Evolutionary conservation across 2,797 vertebrate genomes (phyloP).

Genomic region (Silurus aristotelis): DNA sequence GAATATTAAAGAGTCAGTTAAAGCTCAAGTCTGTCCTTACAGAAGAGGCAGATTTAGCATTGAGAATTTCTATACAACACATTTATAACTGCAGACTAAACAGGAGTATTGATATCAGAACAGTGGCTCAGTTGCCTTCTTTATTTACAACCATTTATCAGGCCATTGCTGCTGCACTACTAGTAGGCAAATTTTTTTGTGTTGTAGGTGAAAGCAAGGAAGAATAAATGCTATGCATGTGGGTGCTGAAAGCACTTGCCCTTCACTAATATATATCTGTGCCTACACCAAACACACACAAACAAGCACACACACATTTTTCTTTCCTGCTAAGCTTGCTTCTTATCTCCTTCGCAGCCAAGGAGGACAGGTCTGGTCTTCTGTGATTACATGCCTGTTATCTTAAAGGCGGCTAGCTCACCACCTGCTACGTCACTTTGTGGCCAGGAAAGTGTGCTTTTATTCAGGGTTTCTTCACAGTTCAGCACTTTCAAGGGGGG

Average conservation of each 20-base stretch:
- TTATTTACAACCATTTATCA: slow-evolving; percentile 25
- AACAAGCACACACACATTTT: neutral
- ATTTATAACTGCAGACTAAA: slow-evolving; percentile 28
- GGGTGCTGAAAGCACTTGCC: slow-evolving; percentile 40
- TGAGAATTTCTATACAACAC: slow-evolving; percentile 7
- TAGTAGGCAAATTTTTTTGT: slow-evolving; percentile 35
- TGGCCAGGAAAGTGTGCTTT: slow-evolving; percentile 22
- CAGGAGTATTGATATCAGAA: slow-evolving; percentile 8
- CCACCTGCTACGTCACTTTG: slow-evolving; percentile 34
- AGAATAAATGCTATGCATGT: slow-evolving; percentile 34
- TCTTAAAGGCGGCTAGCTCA: slow-evolving; percentile 42
- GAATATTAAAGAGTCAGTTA: neutral
- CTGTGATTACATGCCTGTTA: slow-evolving; percentile 47
- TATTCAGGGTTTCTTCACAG: slow-evolving; percentile 39
- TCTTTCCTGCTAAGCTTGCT: slow-evolving; percentile 13
- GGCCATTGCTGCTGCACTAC: slow-evolving; percentile 26
- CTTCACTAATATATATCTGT: slow-evolving; percentile 30
- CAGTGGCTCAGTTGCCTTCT: slow-evolving; percentile 27
- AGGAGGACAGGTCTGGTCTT: slow-evolving; percentile 40
- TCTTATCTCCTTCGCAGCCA: slow-evolving; percentile 47
- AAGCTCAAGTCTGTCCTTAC: neutral
- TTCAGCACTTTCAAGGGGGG: slow-evolving; percentile 36
- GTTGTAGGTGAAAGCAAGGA: slow-evolving; percentile 36
- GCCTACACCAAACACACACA: slow-evolving; percentile 25
- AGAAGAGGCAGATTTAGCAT: slow-evolving; percentile 13